A percentile compares a stretch with the other conserved stretches of the same genome.
Conservation (phyloP, 35 echinoderm and acorn worm genomes). For the Amphiura filiformis region DNA sequence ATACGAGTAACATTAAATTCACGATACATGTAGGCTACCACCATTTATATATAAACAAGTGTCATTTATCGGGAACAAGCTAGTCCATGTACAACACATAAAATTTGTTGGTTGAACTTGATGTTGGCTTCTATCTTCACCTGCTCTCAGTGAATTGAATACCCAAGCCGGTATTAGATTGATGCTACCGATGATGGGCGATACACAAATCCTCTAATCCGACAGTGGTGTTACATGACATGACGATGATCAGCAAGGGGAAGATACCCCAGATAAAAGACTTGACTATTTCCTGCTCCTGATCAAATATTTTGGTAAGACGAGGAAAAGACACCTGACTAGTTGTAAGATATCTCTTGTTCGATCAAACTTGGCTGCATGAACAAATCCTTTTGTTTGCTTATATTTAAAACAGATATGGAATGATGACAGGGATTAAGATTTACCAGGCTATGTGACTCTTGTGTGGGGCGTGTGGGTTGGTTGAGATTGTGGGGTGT, state of each 20-base stretch:
- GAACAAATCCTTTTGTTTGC: not conserved
- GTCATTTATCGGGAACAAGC: no score
- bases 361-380: not conserved
- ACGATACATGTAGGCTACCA: no score
- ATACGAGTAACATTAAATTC: no score
- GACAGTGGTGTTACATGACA: not conserved
- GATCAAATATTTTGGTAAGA: not conserved
- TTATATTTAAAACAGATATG: not conserved
- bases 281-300: not conserved
- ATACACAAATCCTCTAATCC: constrained; percentile 3
- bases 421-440: not conserved
- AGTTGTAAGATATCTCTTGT: not conserved
- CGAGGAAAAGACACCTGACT: not conserved
- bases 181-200: not conserved
- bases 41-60: no score
- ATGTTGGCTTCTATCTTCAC: not conserved
- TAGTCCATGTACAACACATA: no score
- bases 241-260: not conserved
- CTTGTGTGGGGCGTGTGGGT: not conserved
- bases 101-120: constrained; percentile 2
- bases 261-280: not conserved
- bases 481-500: not conserved
- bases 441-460: not conserved
- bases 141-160: constrained; percentile 6
- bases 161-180: not conserved